phyloP scores from a whole-genome alignment of 2,888 invertebrate species.

The Oligia strigilis region DNA sequence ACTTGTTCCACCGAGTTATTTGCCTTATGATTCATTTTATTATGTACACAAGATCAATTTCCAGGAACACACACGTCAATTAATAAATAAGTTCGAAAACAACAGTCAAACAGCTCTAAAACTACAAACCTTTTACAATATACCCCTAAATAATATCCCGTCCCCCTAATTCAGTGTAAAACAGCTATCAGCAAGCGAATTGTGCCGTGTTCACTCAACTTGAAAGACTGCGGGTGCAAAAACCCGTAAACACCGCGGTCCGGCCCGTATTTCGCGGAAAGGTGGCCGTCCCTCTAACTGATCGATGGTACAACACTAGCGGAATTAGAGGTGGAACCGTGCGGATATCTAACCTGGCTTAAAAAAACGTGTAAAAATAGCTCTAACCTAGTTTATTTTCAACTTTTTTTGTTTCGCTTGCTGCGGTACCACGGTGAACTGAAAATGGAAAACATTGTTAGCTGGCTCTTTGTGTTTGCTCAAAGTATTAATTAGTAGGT shows the following conservation, averaged over 20 bases:
- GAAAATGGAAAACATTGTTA: conserved; percentile 35
- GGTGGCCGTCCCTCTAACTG: conserved; percentile 84
- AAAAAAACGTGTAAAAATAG: conserved; percentile 59
- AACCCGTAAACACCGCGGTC: conserved; percentile 79
- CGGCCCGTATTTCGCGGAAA: conserved; percentile 82
- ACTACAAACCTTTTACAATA: conserved; percentile 13
- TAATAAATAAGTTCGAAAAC: conserved; percentile 28
- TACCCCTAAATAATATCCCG: conserved; percentile 26
- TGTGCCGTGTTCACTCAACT: conserved; percentile 66
- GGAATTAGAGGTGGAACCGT: conserved; percentile 67
- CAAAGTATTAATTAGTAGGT: conserved; percentile 54
- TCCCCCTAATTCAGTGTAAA: conserved; percentile 46
- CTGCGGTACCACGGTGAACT: conserved; percentile 24
- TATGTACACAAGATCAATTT: not conserved
- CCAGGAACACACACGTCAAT: conserved; percentile 3
- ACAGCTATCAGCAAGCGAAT: conserved; percentile 50
- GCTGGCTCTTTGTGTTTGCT: conserved; percentile 36
- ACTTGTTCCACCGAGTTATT: not conserved
- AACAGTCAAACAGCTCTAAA: conserved; percentile 36
- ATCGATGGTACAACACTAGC: conserved; percentile 79
- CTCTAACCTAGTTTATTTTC: conserved; percentile 51
- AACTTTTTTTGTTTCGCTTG: conserved; percentile 38
- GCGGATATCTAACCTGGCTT: conserved; percentile 62
- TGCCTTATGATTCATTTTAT: not conserved
- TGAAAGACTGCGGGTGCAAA: conserved; percentile 68